Percentiles rank a stretch among this genome's conserved stretches.
These are phyloP conservation scores for Caenorhabditis brenneri DNA, from an alignment of 1,140 invertebrate species.

Conservation along the genomic window DNA sequence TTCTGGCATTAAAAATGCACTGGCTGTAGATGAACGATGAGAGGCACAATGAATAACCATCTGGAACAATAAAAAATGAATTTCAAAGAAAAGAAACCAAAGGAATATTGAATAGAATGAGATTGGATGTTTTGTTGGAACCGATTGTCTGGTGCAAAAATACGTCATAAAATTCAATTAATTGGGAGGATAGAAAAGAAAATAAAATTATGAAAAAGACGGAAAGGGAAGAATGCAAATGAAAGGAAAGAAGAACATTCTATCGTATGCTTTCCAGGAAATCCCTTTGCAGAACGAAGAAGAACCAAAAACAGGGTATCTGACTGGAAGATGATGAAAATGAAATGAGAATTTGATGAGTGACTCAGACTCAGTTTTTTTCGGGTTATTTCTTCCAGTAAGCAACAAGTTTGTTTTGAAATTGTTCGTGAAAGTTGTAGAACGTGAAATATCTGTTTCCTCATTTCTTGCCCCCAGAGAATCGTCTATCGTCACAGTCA, in stretches of 20 bases:
- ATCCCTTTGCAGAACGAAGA: not conserved
- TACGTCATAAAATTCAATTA: slow-evolving; percentile 27
- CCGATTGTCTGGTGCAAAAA: slow-evolving; percentile 2
- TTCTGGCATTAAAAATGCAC: slow-evolving; percentile 39
- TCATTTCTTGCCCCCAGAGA: not conserved
- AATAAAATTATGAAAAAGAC: slow-evolving; percentile 32
- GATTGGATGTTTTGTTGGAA: not conserved
- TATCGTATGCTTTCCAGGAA: not conserved
- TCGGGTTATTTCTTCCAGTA: not conserved
- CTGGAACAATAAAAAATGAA: not conserved
- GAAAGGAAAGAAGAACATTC: slow-evolving; percentile 9
- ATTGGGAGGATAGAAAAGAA: not conserved
- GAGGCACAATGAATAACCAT: slow-evolving; percentile 25
- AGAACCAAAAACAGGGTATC: not conserved
- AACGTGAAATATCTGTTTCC: not conserved
- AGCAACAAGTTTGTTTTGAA: not conserved
- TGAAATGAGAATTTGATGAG: not conserved
- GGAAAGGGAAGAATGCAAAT: slow-evolving; percentile 9
- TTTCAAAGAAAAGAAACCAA: not conserved
- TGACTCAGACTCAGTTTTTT: not conserved
- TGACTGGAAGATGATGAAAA: not conserved
- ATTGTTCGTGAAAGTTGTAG: not conserved
- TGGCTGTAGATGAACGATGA: slow-evolving; percentile 18
- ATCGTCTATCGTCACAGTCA: slow-evolving; percentile 27
- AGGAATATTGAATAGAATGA: not conserved